Evolutionary conservation across 2,888 invertebrate genomes (phyloP).

Genomic region (Pollenia griseotomentosa): DNA sequence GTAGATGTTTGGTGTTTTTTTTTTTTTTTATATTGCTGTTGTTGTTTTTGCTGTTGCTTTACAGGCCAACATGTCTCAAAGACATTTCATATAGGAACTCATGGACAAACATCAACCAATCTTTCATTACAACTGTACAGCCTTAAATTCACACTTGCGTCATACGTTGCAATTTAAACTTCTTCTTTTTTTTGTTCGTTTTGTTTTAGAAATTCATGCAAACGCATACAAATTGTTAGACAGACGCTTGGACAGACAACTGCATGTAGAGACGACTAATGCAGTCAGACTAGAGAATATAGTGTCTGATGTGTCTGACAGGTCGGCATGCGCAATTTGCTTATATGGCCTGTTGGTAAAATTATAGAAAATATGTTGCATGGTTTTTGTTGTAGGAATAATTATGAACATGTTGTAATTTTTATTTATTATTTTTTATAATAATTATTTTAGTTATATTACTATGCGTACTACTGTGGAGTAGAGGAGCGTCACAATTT

Average conservation of each 20-base stretch:
- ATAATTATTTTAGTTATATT: constrained; percentile 22
- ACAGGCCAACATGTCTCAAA: constrained; percentile 15
- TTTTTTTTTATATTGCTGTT: neutral
- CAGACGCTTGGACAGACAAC: neutral
- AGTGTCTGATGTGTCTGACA: constrained; percentile 45
- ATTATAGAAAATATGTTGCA: constrained; percentile 7
- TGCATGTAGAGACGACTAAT: constrained; percentile 24
- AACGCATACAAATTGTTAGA: constrained; percentile 12
- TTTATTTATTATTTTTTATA: neutral
- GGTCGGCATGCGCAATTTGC: constrained; percentile 47
- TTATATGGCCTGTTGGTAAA: constrained; percentile 1
- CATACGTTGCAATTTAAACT: constrained; percentile 32
- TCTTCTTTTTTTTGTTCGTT: neutral
- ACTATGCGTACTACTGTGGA: neutral
- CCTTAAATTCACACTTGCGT: constrained; percentile 74
- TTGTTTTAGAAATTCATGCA: neutral
- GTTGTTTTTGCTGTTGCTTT: neutral
- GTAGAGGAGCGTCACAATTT: neutral
- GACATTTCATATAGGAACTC: constrained; percentile 18
- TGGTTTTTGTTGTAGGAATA: constrained; percentile 8
- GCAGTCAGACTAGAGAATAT: neutral
- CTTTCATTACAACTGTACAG: constrained; percentile 65
- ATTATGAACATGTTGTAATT: constrained; percentile 41
- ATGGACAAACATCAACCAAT: constrained; percentile 53
- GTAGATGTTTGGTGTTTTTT: neutral